Percentiles rank a stretch among this genome's conserved stretches.
Evolutionary conservation across 2,888 invertebrate genomes (phyloP).

Genomic region (Labia minor): DNA sequence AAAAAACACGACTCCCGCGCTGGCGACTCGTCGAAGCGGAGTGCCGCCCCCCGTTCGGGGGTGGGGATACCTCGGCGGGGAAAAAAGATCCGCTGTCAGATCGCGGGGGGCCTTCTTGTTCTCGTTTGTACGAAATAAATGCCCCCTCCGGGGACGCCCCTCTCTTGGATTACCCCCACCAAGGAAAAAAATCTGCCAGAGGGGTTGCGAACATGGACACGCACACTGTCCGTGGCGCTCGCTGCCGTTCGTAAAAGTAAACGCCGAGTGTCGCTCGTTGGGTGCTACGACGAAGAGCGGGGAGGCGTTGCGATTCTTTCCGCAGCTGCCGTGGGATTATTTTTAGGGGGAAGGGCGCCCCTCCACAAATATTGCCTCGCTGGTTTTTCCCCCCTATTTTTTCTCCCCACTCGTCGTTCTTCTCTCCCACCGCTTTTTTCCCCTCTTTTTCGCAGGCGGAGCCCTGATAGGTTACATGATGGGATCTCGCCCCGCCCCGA

Average conservation of each 20-base stretch:
- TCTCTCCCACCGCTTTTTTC: conserved; percentile 29
- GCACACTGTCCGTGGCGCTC: conserved; percentile 1
- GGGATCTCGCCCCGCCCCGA: conserved; percentile 27
- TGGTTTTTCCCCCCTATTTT: conserved; percentile 21
- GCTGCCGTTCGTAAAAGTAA: neutral
- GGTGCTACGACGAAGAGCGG: neutral
- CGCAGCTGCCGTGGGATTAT: neutral
- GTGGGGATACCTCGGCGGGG: neutral
- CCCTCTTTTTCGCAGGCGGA: conserved; percentile 30
- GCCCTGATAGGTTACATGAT: conserved; percentile 29
- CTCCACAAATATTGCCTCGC: conserved; percentile 19
- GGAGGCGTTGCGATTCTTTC: conserved; percentile 14
- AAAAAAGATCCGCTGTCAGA: conserved; percentile 3
- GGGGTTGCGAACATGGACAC: conserved; percentile 3
- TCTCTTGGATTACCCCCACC: conserved; percentile 18
- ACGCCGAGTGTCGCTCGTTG: neutral
- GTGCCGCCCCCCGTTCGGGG: neutral
- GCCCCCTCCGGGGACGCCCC: conserved; percentile 21
- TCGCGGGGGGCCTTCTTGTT: conserved; percentile 9
- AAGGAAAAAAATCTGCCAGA: neutral
- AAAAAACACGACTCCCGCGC: neutral
- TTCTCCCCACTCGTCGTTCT: conserved; percentile 22
- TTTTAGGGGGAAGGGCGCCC: neutral
- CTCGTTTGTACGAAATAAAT: conserved; percentile 22
- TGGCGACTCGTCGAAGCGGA: neutral